Percentiles rank a stretch among this genome's conserved stretches.
These are phyloP conservation scores for Polypterus bichir DNA, from an alignment of 2,113 vertebrate genomes.

Conservation along the genomic window DNA sequence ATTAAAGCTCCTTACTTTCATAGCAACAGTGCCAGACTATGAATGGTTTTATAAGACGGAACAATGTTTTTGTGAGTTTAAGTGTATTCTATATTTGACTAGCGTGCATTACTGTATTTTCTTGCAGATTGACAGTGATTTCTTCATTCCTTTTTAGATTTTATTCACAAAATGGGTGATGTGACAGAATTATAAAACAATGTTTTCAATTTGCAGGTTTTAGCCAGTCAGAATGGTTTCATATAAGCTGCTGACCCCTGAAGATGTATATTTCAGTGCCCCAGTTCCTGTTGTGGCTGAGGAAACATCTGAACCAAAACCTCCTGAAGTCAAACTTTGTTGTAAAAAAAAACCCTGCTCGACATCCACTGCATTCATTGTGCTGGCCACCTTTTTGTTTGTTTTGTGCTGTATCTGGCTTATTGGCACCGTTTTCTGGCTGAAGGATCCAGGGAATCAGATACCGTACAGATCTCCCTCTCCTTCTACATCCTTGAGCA, in stretches of 20 bases:
- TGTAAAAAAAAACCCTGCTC: slow-evolving; percentile 35
- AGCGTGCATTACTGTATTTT: too few species aligned
- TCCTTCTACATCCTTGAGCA: slow-evolving; percentile 15
- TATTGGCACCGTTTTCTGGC: slow-evolving; percentile 47
- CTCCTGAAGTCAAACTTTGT: slow-evolving; percentile 27
- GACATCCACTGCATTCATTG: slow-evolving; percentile 32
- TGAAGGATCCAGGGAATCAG: slow-evolving; percentile 26
- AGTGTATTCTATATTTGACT: too few species aligned
- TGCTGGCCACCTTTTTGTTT: slow-evolving; percentile 41
- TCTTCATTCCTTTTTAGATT: too few species aligned
- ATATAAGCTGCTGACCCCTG: slow-evolving; percentile 28
- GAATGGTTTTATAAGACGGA: too few species aligned
- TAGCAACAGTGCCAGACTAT: too few species aligned
- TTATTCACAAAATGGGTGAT: too few species aligned
- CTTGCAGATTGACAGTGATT: too few species aligned
- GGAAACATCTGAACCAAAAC: slow-evolving; percentile 28
- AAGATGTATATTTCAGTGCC: slow-evolving; percentile 30
- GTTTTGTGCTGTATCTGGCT: slow-evolving; percentile 44
- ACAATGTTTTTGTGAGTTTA: too few species aligned
- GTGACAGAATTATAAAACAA: too few species aligned
- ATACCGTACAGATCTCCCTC: slow-evolving; percentile 23
- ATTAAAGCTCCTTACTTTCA: too few species aligned
- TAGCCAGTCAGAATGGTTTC: slow-evolving; percentile 24
- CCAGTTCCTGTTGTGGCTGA: slow-evolving; percentile 18
- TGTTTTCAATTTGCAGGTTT: too few species aligned